A percentile compares a stretch with the other conserved stretches of the same genome.
These are phyloP conservation scores for Grallaria varia DNA, from an alignment of 2,113 vertebrate species.

Conservation along the genomic window DNA sequence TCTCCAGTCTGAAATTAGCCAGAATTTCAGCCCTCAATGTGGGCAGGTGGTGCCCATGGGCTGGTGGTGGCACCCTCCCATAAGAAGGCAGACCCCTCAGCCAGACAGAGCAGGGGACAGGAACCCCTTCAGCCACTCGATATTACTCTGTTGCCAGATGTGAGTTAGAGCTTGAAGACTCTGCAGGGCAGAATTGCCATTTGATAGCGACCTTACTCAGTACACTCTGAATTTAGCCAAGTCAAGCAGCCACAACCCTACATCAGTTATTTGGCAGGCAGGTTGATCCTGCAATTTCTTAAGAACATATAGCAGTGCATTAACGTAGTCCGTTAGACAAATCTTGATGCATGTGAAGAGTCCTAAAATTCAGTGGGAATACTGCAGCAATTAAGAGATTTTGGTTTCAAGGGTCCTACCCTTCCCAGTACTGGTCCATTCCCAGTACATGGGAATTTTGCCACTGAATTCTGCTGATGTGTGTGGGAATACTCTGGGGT, in stretches of 20 bases:
- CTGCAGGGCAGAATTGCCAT: background rate
- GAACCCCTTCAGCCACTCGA: background rate
- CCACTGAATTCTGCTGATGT: background rate
- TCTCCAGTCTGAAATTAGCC: background rate
- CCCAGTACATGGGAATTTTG: background rate
- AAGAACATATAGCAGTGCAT: background rate
- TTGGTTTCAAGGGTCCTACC: background rate
- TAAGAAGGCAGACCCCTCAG: fast-evolving
- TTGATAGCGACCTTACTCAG: background rate
- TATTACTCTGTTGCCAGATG: background rate
- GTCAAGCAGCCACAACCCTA: background rate
- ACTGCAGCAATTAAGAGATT: background rate
- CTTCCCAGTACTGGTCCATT: background rate
- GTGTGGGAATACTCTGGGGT: background rate
- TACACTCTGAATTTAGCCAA: background rate
- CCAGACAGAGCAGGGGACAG: fast-evolving
- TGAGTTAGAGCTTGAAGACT: background rate
- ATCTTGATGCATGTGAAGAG: background rate
- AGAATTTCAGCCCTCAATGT: background rate
- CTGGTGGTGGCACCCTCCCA: background rate
- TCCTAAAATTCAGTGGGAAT: background rate
- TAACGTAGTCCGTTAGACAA: background rate
- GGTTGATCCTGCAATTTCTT: background rate
- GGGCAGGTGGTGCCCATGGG: fast-evolving
- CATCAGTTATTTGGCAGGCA: background rate